Conservation (phyloP, 2,113 vertebrate genomes). For the Lophochroa leadbeateri region DNA sequence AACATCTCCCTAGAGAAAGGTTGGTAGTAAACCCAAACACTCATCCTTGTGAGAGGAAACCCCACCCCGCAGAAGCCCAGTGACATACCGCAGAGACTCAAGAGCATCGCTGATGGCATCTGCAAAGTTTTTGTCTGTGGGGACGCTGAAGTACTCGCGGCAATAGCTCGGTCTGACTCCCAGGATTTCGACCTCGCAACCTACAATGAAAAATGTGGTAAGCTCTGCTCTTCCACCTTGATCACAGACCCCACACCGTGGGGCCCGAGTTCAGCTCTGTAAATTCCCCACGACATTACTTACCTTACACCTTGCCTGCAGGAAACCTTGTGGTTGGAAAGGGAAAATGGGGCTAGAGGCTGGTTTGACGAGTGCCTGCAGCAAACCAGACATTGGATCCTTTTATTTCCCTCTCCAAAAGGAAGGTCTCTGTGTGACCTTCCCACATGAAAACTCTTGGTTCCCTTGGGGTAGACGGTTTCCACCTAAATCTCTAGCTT, state of each 20-base stretch:
- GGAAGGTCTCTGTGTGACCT: background rate
- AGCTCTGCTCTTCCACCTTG: background rate
- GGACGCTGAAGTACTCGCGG: conserved; percentile 84
- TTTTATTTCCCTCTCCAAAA: background rate
- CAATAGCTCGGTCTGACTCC: conserved; percentile 86
- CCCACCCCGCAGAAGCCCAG: rapidly evolving
- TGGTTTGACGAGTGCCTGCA: background rate
- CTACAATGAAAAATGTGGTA: conserved; percentile 63
- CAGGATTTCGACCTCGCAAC: conserved; percentile 93
- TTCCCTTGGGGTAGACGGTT: background rate
- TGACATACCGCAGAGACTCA: conserved; percentile 79
- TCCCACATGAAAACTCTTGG: background rate
- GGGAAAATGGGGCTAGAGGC: background rate
- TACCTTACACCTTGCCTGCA: background rate
- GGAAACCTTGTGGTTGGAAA: background rate
- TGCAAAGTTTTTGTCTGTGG: conserved; percentile 82
- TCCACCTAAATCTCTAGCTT: background rate
- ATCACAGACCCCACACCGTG: background rate
- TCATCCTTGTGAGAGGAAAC: background rate
- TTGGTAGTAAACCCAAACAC: background rate
- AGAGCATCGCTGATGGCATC: conserved; percentile 83
- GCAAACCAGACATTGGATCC: background rate
- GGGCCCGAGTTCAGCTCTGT: background rate
- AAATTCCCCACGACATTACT: background rate
- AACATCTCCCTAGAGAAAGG: background rate